Evolutionary conservation across 2,113 vertebrate species (phyloP), one percentile per base, ranked within the genome.

Genomic region (Boleophthalmus pectinirostris): DNA sequence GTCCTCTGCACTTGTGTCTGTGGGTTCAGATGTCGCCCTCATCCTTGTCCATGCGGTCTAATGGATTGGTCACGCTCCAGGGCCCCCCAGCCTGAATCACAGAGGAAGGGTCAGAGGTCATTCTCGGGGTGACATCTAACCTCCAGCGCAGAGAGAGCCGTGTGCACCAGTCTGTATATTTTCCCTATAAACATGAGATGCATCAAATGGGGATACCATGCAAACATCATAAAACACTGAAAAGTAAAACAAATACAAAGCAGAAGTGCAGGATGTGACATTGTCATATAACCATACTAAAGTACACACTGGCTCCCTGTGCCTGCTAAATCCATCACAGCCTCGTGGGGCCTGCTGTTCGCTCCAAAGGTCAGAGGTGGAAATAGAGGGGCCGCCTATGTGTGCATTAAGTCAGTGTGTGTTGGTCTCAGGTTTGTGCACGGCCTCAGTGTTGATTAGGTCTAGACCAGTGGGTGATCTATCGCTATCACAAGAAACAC

Each of bases 1-100:
- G 2, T 84, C 83, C 68, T 76, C 71, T 73, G 75, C 73, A 77
- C 87, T 87, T 85, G 72, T 77, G 85, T 81, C 81, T 88, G 80
- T 72, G 35, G 89, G 91, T 89, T 91, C 85, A 93, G 86, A 93
- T 91, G 92, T 92, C 88, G 90, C 88, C 83, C 92, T 92, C 91
- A 91, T 93, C 87, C 88, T 85, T 91, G 91, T 94, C 92, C 90
- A 79, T 73, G 70, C 65, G 83, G 78, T 82, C 78, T 91, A 91
- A 94, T 93, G 91, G 88, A 93, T 93, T 24, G 86, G 89, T 90
- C 90, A 87, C 83, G 75, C 84, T 87, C 82, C 74, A 81, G 71
- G 79, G 84, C 78, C 87, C 80, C 88, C 74, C 81, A 83, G 66
- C 83, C 85, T 89, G 88, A 88, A 78, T 90, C 90, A 85, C 72